phyloP scores from a whole-genome alignment of 2,797 vertebrate species.

The Hoplostethus atlanticus region DNA sequence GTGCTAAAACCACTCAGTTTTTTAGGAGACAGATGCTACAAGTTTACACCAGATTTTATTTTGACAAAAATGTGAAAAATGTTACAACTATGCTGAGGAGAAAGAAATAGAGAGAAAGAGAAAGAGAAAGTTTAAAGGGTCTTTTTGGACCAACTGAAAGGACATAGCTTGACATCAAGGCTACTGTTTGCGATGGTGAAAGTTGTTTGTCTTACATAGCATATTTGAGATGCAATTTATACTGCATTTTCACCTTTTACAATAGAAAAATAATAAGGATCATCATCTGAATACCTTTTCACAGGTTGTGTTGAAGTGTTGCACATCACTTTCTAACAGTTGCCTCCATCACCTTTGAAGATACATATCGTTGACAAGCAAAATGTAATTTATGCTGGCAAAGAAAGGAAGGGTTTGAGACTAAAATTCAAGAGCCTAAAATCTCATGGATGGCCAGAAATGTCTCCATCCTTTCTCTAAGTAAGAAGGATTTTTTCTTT shows the following conservation, averaged over 20 bases:
- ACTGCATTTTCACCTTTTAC: background rate
- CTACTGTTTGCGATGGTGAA: background rate
- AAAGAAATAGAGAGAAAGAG: no score
- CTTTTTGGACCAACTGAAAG: background rate
- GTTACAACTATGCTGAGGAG: background rate
- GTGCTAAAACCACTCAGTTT: no score
- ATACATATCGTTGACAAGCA: conserved; percentile 47
- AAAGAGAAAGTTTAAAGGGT: background rate
- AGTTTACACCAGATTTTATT: no score
- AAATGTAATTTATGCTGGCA: conserved; percentile 62
- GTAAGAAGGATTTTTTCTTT: no score
- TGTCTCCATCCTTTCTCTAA: conserved; percentile 42
- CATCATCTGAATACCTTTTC: conserved; percentile 31
- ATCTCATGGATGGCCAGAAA: conserved; percentile 49
- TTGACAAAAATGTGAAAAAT: no score
- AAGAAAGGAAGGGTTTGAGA: conserved; percentile 40
- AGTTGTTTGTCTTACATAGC: background rate
- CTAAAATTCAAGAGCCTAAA: conserved; percentile 28
- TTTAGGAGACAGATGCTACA: no score
- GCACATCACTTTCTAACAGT: conserved; percentile 58
- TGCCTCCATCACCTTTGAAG: conserved; percentile 47
- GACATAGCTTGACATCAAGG: background rate
- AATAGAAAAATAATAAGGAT: conserved; percentile 8
- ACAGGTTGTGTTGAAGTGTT: conserved; percentile 13
- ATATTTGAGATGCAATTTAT: background rate